Evolutionary conservation across 2,113 vertebrate species (phyloP).

Genomic region (Brachypteracias leptosomus): DNA sequence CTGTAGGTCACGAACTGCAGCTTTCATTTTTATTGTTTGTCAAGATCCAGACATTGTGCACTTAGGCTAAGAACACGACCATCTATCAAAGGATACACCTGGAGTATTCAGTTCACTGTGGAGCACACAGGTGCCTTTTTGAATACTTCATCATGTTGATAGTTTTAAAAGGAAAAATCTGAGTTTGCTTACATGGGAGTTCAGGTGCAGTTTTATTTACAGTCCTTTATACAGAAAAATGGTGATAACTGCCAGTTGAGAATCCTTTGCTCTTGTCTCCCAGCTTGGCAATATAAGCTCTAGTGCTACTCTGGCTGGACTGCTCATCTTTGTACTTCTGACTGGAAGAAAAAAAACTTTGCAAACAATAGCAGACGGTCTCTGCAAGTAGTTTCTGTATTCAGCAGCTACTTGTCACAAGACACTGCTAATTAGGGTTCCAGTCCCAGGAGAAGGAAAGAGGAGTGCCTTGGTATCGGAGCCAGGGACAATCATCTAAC

Average conservation of each 20-base stretch:
- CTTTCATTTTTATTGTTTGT: not conserved
- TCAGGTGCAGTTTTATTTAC: not conserved
- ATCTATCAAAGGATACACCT: not conserved
- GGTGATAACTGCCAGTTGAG: not conserved
- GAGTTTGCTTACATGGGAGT: not conserved
- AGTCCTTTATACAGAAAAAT: not conserved
- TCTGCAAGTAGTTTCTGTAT: not conserved
- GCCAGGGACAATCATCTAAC: not conserved
- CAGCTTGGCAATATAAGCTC: not conserved
- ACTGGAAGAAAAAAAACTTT: not conserved
- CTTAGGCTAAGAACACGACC: not conserved
- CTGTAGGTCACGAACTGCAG: not conserved
- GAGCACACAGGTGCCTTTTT: not conserved
- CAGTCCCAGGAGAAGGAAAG: not conserved
- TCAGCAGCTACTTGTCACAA: not conserved
- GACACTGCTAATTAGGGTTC: not conserved
- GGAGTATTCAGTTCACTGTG: not conserved
- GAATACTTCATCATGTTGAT: not conserved
- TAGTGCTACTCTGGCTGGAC: not conserved
- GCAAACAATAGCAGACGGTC: not conserved
- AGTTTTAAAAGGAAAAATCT: not conserved
- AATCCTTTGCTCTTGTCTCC: not conserved
- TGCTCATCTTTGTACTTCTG: not conserved
- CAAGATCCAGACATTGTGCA: not conserved
- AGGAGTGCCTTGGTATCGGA: not conserved